These are phyloP conservation scores for Eidolon helvum DNA, from an alignment of 2,113 vertebrate species.

Conservation along the genomic window DNA sequence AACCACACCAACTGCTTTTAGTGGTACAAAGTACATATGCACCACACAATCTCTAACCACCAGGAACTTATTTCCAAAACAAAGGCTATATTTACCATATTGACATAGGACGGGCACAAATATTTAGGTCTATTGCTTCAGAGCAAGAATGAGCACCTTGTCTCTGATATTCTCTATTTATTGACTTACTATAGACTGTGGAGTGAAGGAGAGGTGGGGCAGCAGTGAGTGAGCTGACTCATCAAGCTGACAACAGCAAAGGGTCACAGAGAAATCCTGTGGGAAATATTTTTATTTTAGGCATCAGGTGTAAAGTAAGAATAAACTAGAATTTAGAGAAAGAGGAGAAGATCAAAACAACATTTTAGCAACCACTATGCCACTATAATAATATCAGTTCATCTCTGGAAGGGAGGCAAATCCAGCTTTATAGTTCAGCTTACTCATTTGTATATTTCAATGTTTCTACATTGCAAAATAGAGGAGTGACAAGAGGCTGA, in stretches of 20 bases:
- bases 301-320: neutral
- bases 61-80: conserved; percentile 6
- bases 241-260: neutral
- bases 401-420: neutral
- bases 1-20: neutral
- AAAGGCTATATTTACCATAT: neutral
- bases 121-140: neutral
- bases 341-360: neutral
- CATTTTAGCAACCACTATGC: neutral
- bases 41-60: neutral
- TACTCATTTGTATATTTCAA: neutral
- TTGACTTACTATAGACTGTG: neutral
- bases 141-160: neutral
- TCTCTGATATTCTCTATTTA: neutral
- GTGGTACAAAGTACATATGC: neutral
- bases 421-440: neutral
- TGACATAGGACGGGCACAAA: neutral
- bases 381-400: neutral
- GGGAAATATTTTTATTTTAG: neutral
- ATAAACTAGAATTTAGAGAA: neutral
- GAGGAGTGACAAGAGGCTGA: neutral
- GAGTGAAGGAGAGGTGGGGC: neutral
- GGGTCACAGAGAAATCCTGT: neutral
- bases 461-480: neutral
- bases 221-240: neutral